Base-by-base conservation (phyloP, 1,140 invertebrate genomes). In the Tetraneura akinire region DNA sequence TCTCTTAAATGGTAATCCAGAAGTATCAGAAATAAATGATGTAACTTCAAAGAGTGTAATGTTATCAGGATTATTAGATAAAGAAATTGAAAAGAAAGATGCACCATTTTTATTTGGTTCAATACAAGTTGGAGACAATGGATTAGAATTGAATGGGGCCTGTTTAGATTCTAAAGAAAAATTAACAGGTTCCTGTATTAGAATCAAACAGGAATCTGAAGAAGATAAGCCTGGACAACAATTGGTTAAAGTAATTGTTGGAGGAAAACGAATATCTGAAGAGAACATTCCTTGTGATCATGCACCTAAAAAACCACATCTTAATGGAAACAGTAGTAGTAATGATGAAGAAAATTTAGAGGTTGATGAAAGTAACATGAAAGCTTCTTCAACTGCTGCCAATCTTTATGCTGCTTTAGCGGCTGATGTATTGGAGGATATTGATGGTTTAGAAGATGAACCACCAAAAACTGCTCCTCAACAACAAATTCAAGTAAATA, bases 321-420 rank as follows among this genome's bases (percentile, higher is more conserved):
- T 84, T 11, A 83, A 83, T 53, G 83, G 83, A 16, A 82, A 83
- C 49, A 80, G 78, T 32, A 66, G 51, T 53, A 47, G 60, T 51
- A 74, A 82, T 71, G 80, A 81, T 10, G 83, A 64, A 83, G 82
- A 45, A 66, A 84, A 78, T 82, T 83, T 86, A 87, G 74, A 78
- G 29, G 37, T 78, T 60, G 83, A 86, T 88, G 1, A 89, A 89
- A 81, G 89, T 88, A 81, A 81, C 49, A 81, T 82, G 14, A 84
- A 89, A 2, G 90, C 90, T 0, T 92, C 91, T 0, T 91, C 90
- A 3, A 90, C 90, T n/a, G 91, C 91, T 0, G 91, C 90, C 0
- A 91, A 91, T 85, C 84, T 91, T 13, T 92, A 91, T 83, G 90
- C 91, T 0, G 90, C 91, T 68, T 85, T 92, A 29, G 91, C 91